Evolutionary conservation across 1,140 invertebrate species (phyloP).

Genomic region (Rhysida immarginata): DNA sequence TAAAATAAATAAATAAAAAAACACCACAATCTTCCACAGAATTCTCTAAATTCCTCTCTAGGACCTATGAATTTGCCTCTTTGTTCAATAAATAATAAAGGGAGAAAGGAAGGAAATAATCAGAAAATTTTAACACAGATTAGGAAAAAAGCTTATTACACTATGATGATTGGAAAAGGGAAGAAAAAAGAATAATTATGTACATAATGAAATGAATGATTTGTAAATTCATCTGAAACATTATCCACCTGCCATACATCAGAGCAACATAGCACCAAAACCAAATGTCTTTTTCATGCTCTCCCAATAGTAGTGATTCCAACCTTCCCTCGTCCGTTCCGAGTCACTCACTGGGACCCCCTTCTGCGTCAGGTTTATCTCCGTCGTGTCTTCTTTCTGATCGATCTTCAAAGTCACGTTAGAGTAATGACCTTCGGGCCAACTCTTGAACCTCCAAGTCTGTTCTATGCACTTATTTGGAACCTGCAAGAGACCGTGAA

Average conservation of each 20-base stretch:
- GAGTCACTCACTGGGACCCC: conserved; percentile 61
- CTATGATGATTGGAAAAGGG: no score
- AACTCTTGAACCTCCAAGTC: conserved; percentile 85
- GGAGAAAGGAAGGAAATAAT: no score
- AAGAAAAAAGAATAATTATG: no score
- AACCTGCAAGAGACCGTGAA: conserved; percentile 29
- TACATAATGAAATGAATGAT: no score
- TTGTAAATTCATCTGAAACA: no score
- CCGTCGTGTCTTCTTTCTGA: conserved; percentile 69
- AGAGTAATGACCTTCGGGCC: conserved; percentile 85
- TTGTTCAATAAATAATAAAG: no score
- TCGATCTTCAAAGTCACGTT: conserved; percentile 67
- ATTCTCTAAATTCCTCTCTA: no score
- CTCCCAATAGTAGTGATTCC: conserved; percentile 84
- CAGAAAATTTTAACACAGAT: no score
- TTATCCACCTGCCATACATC: conserved; percentile 16
- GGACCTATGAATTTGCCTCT: no score
- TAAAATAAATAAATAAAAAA: no score
- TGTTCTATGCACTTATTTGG: conserved; percentile 75
- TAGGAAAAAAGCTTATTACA: no score
- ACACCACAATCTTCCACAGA: no score
- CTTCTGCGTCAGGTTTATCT: conserved; percentile 59
- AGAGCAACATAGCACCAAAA: conserved; percentile 59
- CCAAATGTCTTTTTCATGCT: conserved; percentile 83
- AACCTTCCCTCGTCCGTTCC: conserved; percentile 68